These are phyloP conservation scores for Egretta garzetta DNA, from an alignment of 2,113 vertebrate species.

Conservation along the genomic window DNA sequence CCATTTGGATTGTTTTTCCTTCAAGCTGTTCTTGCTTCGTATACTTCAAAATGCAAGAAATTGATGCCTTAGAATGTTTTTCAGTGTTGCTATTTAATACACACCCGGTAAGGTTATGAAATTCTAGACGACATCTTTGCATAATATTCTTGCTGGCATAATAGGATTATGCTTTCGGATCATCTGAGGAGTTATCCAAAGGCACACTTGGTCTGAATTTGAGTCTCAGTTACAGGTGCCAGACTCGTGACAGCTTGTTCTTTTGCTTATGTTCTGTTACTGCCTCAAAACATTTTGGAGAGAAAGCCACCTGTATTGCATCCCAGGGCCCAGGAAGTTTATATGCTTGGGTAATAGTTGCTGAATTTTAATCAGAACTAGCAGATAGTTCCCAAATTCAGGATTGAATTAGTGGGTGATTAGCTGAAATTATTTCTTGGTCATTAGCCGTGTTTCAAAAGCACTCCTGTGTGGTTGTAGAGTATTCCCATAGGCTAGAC, in stretches of 20 bases:
- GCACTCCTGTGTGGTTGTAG: not conserved
- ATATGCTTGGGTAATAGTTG: not conserved
- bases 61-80: not conserved
- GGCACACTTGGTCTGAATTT: not conserved
- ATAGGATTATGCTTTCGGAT: not conserved
- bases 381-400: not conserved
- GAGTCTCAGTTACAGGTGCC: not conserved
- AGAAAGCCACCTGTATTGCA: not conserved
- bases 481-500: not conserved
- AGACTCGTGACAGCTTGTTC: not conserved
- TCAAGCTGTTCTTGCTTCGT: not conserved
- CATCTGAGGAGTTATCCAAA: not conserved
- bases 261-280: not conserved
- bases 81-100: not conserved
- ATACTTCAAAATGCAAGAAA: not conserved
- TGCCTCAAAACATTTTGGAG: not conserved
- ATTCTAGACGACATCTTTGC: not conserved
- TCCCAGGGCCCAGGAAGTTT: not conserved
- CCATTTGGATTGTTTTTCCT: not conserved
- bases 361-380: not conserved
- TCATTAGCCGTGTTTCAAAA: not conserved
- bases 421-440: not conserved
- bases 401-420: not conserved
- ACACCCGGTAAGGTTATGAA: accelerated
- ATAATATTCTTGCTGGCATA: not conserved